phyloP scores from a whole-genome alignment of 2,113 vertebrate genomes.

The Neomonachus schauinslandi region DNA sequence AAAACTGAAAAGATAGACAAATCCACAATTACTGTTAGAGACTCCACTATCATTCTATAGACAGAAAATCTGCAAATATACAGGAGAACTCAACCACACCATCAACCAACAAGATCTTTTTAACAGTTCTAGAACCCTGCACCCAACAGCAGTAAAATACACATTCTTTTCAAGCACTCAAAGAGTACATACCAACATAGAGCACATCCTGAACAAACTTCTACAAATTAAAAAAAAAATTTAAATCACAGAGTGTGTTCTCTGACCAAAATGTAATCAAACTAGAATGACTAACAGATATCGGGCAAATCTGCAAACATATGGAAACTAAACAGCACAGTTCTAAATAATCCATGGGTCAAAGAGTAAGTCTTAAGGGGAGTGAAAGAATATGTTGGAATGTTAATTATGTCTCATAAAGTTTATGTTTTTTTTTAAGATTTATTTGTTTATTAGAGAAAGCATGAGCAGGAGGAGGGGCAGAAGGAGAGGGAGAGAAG shows the following conservation, averaged over 20 bases:
- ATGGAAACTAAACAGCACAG: background rate
- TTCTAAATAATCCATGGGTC: background rate
- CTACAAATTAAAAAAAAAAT: background rate
- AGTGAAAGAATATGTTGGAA: background rate
- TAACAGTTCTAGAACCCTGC: background rate
- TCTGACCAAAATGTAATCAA: background rate
- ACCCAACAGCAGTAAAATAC: background rate
- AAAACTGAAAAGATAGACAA: background rate
- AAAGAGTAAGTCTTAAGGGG: background rate
- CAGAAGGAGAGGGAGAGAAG: background rate
- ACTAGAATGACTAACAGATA: background rate
- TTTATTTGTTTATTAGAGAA: background rate
- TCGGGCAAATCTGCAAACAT: background rate
- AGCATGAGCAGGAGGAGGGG: background rate
- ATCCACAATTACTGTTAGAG: background rate
- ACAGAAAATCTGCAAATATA: background rate
- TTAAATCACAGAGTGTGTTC: background rate
- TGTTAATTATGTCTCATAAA: conserved; percentile 13
- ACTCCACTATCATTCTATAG: background rate
- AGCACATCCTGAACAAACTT: background rate
- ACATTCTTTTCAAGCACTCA: background rate
- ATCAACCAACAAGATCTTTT: background rate
- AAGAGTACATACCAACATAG: background rate
- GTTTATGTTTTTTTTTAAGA: background rate
- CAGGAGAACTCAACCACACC: background rate